Evolutionary conservation across 2,888 invertebrate genomes (phyloP).

Genomic region (Diarsia rubi): DNA sequence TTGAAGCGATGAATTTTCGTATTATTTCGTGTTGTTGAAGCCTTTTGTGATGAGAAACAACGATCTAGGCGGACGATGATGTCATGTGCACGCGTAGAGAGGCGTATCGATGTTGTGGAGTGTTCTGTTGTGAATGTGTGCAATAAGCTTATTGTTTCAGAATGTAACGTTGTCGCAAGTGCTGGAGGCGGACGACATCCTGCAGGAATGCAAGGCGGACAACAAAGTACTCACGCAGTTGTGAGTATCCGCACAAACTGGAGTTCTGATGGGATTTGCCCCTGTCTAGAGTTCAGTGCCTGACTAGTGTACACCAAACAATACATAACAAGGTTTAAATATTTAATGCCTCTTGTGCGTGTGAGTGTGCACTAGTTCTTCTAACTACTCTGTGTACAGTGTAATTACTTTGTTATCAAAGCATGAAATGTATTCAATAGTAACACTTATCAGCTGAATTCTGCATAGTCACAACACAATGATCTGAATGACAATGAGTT

Average conservation of each 20-base stretch:
- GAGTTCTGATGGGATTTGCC: neutral
- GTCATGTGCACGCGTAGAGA: slow-evolving; percentile 23
- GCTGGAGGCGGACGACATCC: slow-evolving; percentile 98
- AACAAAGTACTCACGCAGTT: slow-evolving; percentile 97
- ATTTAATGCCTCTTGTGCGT: slow-evolving; percentile 10
- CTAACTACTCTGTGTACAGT: neutral
- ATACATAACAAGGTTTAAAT: slow-evolving; percentile 13
- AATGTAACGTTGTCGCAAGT: slow-evolving; percentile 97
- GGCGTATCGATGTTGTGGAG: slow-evolving; percentile 22
- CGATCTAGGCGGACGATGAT: slow-evolving; percentile 24
- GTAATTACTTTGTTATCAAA: slow-evolving; percentile 8
- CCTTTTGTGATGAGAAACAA: slow-evolving; percentile 43
- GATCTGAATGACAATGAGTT: neutral
- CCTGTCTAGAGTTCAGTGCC: slow-evolving; percentile 20
- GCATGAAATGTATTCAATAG: neutral
- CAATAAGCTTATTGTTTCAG: slow-evolving; percentile 90
- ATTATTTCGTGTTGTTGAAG: slow-evolving; percentile 66
- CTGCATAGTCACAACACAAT: slow-evolving; percentile 18
- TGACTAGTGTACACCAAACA: slow-evolving; percentile 30
- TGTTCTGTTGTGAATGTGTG: slow-evolving; percentile 54
- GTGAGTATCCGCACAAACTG: slow-evolving; percentile 92
- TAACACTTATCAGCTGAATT: slow-evolving; percentile 12
- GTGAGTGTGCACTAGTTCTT: slow-evolving; percentile 2
- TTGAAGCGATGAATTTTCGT: slow-evolving; percentile 68
- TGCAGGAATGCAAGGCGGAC: slow-evolving; percentile 98